Evolutionary conservation across 2,888 invertebrate species (phyloP), one percentile per base, ranked within the genome.

Genomic region (Pandemis cinnamomeana): DNA sequence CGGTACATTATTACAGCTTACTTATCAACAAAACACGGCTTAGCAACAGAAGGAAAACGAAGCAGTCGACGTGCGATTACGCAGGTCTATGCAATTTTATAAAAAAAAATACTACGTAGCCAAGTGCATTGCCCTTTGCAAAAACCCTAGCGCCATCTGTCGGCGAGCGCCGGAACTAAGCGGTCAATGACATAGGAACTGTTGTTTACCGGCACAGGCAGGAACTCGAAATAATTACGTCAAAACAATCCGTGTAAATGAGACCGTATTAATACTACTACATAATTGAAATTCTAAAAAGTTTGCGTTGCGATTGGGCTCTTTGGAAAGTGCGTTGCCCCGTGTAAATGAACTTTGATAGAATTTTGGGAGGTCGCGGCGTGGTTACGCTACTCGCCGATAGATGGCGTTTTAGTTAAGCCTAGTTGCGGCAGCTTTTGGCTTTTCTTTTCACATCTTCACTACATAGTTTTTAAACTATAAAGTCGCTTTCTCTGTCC

Each of bases 51-150:
- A 79, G 80, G 82, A 85, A 85, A 85, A 83, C 82, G 87, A 84
- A 82, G 51, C 86, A 86, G 90, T 88, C 89, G 87, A 78, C 75
- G 91, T 27, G 86, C 91, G 90, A 89, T 90, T 88, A 89, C 27
- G 11, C 20, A 58, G 10, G 27, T 71, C 79, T 82, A 84, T 84
- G 86, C 84, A 84, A 86, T 62, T 67, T 73, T 73, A 63, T 71
- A 70, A 66, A 62, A 74, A 73, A 74, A 72, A 72, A 74, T 72
- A 20, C 72, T 60, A 48, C 42, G 46, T 27, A 71, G 27, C 48
- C 3, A 13, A 60, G 63, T 64, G 68, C 73, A 71, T 11, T 76
- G 72, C 71, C 69, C 61, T 61, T 41, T 78, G 72, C 76, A 67
- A 75, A 77, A 75, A 74, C 67, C 51, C 77, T 77, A 84, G 67